Base-by-base conservation (phyloP, 2,888 invertebrate species). In the Netelia melanura region DNA sequence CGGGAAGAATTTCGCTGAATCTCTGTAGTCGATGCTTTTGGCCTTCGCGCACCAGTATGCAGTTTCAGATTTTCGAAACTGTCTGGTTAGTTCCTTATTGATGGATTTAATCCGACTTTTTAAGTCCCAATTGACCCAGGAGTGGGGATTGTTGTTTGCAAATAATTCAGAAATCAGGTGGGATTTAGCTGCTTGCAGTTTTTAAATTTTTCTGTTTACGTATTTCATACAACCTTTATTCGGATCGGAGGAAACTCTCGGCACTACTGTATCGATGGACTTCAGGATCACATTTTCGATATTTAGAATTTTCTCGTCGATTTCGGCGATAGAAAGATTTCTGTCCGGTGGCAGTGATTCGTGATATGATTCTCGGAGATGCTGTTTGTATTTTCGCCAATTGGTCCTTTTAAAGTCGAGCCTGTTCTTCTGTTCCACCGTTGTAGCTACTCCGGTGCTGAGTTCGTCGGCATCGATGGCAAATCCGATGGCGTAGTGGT, bases 301-400 rank as follows among this genome's bases (percentile, higher is more conserved):
- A 1, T 68, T 54, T 3, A 11, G 1, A 2, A 84, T 52, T 5
- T 70, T 11, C 1, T 1, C 3, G 8, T 86, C 78, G 6, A 87
- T 86, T 75, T 88, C 86, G 0, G 54, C 2, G 9, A n/a, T 84
- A 0, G 79, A 52, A 21, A 88, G 67, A 9, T 87, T 87, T 56
- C 74, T 80, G n/a, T 87, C 54, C 6, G 52, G 17, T 17, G 85
- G 82, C 3, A 84, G 38, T 1, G 71, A 10, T 0, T 21, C 3
- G 0, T 30, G 8, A 1, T 43, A 23, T 44, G 25, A 72, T 1
- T 43, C 14, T 9, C 2, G 0, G 3, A 86, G 10, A 3, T 52
- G 21, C 14, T 64, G 43, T 23, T 48, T 25, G 8, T 83, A 82
- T 48, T 48, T 80, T 0, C 52, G 71, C 86, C 86, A 87, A 21